A percentile compares a stretch with the other conserved stretches of the same genome.
Evolutionary conservation across 2,888 invertebrate species (phyloP).

Genomic region (Adelphocoris suturalis): DNA sequence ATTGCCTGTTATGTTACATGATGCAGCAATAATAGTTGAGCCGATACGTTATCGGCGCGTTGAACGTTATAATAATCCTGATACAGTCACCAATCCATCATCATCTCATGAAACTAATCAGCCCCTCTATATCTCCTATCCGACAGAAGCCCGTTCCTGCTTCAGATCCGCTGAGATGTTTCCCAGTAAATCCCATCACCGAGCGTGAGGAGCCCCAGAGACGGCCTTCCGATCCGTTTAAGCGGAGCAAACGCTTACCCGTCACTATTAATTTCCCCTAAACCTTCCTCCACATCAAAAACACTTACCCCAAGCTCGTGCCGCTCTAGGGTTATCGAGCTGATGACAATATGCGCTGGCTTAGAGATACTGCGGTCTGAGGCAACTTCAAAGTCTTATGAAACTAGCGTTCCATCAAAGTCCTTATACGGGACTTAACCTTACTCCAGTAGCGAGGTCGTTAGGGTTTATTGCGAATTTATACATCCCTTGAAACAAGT

Average conservation of each 20-base stretch:
- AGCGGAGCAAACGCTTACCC: not conserved
- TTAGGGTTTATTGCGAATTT: too few relatives aligned
- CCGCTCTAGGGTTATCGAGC: not conserved
- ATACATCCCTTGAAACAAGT: too few relatives aligned
- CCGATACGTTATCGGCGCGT: too few relatives aligned
- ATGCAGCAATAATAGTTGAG: too few relatives aligned
- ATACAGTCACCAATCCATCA: not conserved
- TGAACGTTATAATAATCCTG: not conserved
- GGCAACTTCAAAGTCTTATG: too few relatives aligned
- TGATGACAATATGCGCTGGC: not conserved
- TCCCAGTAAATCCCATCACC: not conserved
- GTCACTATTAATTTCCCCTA: constrained; percentile 15
- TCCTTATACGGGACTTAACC: too few relatives aligned
- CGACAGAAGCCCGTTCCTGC: not conserved
- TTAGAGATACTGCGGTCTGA: not conserved
- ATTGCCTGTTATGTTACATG: too few relatives aligned
- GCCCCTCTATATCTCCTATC: too few relatives aligned
- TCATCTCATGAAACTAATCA: not conserved
- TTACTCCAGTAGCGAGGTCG: too few relatives aligned
- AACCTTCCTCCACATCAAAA: not conserved
- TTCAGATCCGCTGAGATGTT: not conserved
- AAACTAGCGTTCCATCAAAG: too few relatives aligned
- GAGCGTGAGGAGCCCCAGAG: not conserved
- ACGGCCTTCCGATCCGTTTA: not conserved
- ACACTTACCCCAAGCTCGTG: not conserved